Base-by-base conservation (phyloP, 2,888 invertebrate genomes). In the Byasa hedistus region DNA sequence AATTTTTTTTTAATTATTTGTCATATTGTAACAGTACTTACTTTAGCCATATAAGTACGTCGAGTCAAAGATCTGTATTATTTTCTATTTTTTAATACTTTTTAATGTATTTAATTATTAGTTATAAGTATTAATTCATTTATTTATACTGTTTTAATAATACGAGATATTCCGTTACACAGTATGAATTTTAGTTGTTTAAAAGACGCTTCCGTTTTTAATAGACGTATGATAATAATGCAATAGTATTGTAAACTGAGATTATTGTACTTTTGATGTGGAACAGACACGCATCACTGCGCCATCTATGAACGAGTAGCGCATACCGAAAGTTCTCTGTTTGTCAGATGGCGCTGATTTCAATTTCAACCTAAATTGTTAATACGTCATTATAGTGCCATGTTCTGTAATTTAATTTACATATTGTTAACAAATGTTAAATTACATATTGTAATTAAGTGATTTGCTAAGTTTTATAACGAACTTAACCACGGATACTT, bases 31-130 rank as follows among this genome's bases (percentile, higher is more conserved):
- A 85, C 83, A 81, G 84, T 87, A 89, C 85, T 87, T 89, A 87
- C 84, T 84, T 84, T 89, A 89, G 85, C 69, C 73, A 73, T 89
- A 90, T 91, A 90, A 89, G 90, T 81, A 84, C 84, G 86, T 87
- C 85, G 86, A 91, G 91, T 91, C 91, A 91, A 89, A 91, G 91
- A 91, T 91, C 91, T 91, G 91, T 91, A 91, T 91, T 91, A 91
- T 90, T 89, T 89, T 87, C 81, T 91, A 91, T 89, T 89, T 90
- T 90, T 85, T 91, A 90, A 86, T 88, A 87, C 85, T 84, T 91
- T 32, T 89, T 89, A 88, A 82, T 86, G 81, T 87, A 88, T 90
- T 88, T 86, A 85, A 83, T 81, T 78, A 10, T 73, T 77, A 84
- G 79, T 73, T 73, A 1, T 87, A 87, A 86, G 86, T 74, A 80